Percentiles rank a stretch among this genome's conserved stretches.
phyloP scores from a whole-genome alignment of 2,797 vertebrate species.

The Taeniopygia guttata region DNA sequence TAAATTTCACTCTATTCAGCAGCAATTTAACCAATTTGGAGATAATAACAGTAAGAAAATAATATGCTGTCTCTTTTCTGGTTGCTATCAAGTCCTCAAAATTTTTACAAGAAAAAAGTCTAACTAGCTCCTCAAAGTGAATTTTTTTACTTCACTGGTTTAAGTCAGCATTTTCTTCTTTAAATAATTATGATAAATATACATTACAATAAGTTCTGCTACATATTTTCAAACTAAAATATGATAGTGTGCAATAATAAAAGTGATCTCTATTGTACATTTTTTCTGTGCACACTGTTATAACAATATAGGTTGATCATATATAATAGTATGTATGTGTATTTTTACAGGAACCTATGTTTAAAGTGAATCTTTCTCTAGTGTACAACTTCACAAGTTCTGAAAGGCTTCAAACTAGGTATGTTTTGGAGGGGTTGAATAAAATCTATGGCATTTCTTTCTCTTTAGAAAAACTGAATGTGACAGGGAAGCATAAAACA shows the following conservation, averaged over 20 bases:
- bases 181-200: not conserved
- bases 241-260: not conserved
- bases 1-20: not conserved
- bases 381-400: not conserved
- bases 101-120: not conserved
- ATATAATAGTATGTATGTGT: not conserved
- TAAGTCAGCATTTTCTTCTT: not conserved
- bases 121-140: not conserved
- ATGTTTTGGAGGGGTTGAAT: not conserved
- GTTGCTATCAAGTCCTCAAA: not conserved
- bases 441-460: not conserved
- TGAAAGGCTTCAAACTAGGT: not conserved
- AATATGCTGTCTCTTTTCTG: not conserved
- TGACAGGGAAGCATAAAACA: not conserved
- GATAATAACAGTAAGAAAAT: not conserved
- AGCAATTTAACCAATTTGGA: slow-evolving; percentile 5
- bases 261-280: not conserved
- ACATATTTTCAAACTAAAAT: not conserved
- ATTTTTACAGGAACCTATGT: not conserved
- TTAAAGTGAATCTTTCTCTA: not conserved
- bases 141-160: not conserved
- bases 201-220: not conserved
- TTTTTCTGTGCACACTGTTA: not conserved
- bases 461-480: not conserved
- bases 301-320: not conserved